Evolutionary conservation across 2,888 invertebrate species (phyloP), one percentile per base, ranked within the genome.

Genomic region (Rhagophthalmus giganteus): DNA sequence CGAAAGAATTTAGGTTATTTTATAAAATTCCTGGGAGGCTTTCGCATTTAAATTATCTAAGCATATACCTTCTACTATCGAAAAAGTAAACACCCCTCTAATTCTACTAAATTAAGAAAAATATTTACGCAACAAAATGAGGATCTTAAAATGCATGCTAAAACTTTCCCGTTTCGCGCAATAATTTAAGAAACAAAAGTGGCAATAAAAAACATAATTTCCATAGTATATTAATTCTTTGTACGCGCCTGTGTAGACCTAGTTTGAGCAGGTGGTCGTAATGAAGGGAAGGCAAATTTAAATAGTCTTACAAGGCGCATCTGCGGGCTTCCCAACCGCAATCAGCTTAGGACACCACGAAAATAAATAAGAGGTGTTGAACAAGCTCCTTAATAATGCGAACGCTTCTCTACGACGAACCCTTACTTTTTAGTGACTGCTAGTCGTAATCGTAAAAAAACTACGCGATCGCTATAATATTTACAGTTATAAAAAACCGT

Each of bases 201-300:
- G 33, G 34, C 32, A 41, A 41, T 32, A 47, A 47, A 48, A 48
- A 39, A 34, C 14, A 12, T 12, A 28, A 48, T 46, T 46, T 38
- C 37, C 38, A 38, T 39, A 33, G 40, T 48, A 48, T 40, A 48
- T 48, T 41, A 48, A 48, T 48, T 41, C 27, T 48, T 30, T 27
- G 35, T 35, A 48, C 28, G 30, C 40, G 28, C 26, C 30, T 38
- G 33, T 39, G 46, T 44, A 39, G 35, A 47, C 46, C 48, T 33
- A 48, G 57, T 50, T 50, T 33, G 38, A 41, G 53, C 58, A 56
- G 58, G 58, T 58, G 58, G 53, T 39, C 47, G 42, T 58, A 58
- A 58, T 53, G 55, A 55, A 47, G 52, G 48, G 41, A 52, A 50
- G 50, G 53, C 53, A 55, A 58, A 58, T 58, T 56, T 58, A 55